Evolutionary conservation across 2,888 invertebrate genomes (phyloP).

Genomic region (Drosophila anomelani): DNA sequence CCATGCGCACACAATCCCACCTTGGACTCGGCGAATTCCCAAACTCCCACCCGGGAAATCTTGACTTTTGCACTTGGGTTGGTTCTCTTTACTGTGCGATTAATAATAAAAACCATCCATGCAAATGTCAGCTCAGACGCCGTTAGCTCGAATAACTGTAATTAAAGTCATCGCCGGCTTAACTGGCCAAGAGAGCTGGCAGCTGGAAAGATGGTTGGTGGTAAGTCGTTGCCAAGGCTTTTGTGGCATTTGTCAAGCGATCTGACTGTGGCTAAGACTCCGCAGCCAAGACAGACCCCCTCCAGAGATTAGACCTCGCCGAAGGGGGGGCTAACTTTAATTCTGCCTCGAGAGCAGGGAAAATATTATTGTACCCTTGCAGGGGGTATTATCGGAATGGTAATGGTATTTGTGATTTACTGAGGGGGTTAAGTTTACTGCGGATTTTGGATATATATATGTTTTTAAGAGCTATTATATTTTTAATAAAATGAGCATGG

Average conservation of each 20-base stretch:
- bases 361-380: slow-evolving; percentile 59
- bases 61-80: slow-evolving; percentile 49
- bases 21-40: slow-evolving; percentile 13
- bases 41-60: slow-evolving; percentile 33
- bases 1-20: slow-evolving; percentile 7
- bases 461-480: not conserved
- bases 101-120: slow-evolving; percentile 17
- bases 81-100: slow-evolving; percentile 6
- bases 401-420: not conserved
- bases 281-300: slow-evolving; percentile 9
- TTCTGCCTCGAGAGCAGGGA: slow-evolving; percentile 49
- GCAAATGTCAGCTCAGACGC: slow-evolving; percentile 54
- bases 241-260: slow-evolving; percentile 66
- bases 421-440: not conserved
- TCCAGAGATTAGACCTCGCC: slow-evolving; percentile 37
- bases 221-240: slow-evolving; percentile 67
- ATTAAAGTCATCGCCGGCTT: slow-evolving; percentile 45
- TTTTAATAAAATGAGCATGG: not conserved
- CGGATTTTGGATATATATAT: not conserved
- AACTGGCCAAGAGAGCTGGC: slow-evolving; percentile 38
- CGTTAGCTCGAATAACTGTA: slow-evolving; percentile 59
- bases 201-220: slow-evolving; percentile 23
- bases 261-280: slow-evolving; percentile 11
- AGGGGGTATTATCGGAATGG: not conserved
- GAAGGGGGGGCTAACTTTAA: slow-evolving; percentile 58